Conservation (phyloP, 2,797 vertebrate genomes). For the Fundulus diaphanus region DNA sequence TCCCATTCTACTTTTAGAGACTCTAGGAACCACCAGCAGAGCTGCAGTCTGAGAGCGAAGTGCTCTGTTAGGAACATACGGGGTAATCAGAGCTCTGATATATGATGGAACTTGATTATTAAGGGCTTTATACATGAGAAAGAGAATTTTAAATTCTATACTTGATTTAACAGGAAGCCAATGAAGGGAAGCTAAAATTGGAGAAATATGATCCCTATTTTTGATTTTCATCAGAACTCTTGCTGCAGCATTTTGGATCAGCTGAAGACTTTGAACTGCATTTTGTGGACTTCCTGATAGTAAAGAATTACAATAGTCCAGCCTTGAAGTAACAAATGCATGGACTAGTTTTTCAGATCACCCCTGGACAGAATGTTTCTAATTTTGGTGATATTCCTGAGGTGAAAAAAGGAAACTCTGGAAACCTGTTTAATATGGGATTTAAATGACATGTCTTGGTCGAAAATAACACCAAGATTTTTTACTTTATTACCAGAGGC, state of each 20-base stretch:
- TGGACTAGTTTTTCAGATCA: background rate
- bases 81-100: background rate
- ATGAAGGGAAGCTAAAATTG: background rate
- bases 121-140: background rate
- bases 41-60: too few relatives aligned
- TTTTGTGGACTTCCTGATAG: background rate
- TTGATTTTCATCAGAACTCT: background rate
- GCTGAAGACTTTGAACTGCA: background rate
- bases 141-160: background rate
- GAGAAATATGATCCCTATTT: background rate
- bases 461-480: too few relatives aligned
- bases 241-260: background rate
- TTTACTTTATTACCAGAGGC: too few relatives aligned
- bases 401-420: too few relatives aligned
- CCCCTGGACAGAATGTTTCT: too few relatives aligned
- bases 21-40: too few relatives aligned
- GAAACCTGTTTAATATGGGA: too few relatives aligned
- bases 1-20: too few relatives aligned
- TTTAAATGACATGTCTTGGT: too few relatives aligned
- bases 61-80: background rate
- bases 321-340: background rate
- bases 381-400: too few relatives aligned
- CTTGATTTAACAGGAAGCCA: background rate
- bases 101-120: background rate
- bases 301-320: background rate